Percentiles rank a stretch among this genome's conserved stretches.
These are phyloP conservation scores for Liodrosophila aerea DNA, from an alignment of 2,888 invertebrate genomes.

Conservation along the genomic window DNA sequence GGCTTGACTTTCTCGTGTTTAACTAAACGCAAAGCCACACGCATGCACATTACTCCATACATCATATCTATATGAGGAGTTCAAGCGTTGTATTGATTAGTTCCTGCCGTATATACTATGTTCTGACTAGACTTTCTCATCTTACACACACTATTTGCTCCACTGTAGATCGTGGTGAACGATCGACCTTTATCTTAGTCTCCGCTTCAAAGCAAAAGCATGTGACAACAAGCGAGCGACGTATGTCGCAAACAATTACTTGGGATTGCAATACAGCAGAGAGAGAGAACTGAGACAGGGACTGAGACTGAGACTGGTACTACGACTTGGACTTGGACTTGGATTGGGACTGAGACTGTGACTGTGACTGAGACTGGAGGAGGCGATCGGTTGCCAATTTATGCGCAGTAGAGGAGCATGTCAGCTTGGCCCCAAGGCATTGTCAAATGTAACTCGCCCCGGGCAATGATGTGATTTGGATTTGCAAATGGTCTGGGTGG, in stretches of 20 bases:
- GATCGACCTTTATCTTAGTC: conserved; percentile 70
- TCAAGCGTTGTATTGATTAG: no score
- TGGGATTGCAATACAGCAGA: conserved; percentile 75
- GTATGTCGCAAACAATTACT: conserved; percentile 79
- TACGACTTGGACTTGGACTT: conserved; percentile 3
- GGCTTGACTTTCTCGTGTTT: no score
- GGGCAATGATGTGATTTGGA: conserved; percentile 78
- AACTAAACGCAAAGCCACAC: no score
- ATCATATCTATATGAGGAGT: no score
- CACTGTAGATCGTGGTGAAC: conserved; percentile 33
- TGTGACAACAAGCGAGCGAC: conserved; percentile 77
- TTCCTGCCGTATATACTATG: no score
- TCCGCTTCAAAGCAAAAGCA: conserved; percentile 52
- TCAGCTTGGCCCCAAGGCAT: conserved; percentile 68
- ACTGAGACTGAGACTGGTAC: conserved; percentile 17
- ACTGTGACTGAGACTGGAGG: no score
- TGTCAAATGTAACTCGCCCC: conserved; percentile 71
- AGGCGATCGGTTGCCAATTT: conserved; percentile 68
- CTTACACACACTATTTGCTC: no score
- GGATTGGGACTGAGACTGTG: not conserved
- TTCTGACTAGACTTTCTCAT: no score
- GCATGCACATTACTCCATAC: no score
- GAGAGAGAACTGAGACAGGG: no score
- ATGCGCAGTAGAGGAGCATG: conserved; percentile 62
- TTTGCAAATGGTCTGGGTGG: conserved; percentile 69